Evolutionary conservation across 2,113 vertebrate species (phyloP), one percentile per base, ranked within the genome.

Genomic region (Carollia perspicillata): DNA sequence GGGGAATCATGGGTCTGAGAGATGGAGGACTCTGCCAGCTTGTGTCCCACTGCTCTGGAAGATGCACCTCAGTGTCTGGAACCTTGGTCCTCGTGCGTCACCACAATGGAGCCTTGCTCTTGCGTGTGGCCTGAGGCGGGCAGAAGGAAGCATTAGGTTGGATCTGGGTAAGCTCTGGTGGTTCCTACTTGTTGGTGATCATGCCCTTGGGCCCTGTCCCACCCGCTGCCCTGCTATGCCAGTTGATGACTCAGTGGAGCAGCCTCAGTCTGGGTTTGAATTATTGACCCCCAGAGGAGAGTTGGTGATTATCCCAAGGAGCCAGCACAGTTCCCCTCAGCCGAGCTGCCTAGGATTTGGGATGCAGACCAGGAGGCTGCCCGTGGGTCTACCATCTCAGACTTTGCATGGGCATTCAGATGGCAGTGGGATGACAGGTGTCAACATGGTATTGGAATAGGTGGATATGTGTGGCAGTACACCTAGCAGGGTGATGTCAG

Each of bases 271-370:
- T 60, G 30, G 94, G 89, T 97, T 96, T 96, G 92, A 94, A 95
- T 97, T 96, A 96, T 77, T 96, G 96, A 98, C 87, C 86, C 51
- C 58, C 14, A 65, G 92, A 94, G 79, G 90, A 95, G 84, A 96
- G 60, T 71, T 13, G 79, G 84, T 68, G 79, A 93, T 94, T 97
- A 89, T 93, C 89, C 60, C 60, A 69, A 47, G 78, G 66, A 84
- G 47, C 84, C 49, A 74, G 53, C 51, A 86, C 65, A 65, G 63
- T 12, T 37, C 55, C 12, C 75, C 53, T 88, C 69, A 35, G 47
- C 60, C 68, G 84, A 94, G 74, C 89, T 97, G 93, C 74, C 33
- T 33, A 2, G 75, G 55, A 65, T 42, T 26, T 5, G 16, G 68
- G 65, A 58, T 44, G 18, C n/a, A 92, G 63, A 58, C 77, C 60